These are phyloP conservation scores for Dendrocincla fuliginosa DNA, from an alignment of 2,797 vertebrate species.

Conservation along the genomic window DNA sequence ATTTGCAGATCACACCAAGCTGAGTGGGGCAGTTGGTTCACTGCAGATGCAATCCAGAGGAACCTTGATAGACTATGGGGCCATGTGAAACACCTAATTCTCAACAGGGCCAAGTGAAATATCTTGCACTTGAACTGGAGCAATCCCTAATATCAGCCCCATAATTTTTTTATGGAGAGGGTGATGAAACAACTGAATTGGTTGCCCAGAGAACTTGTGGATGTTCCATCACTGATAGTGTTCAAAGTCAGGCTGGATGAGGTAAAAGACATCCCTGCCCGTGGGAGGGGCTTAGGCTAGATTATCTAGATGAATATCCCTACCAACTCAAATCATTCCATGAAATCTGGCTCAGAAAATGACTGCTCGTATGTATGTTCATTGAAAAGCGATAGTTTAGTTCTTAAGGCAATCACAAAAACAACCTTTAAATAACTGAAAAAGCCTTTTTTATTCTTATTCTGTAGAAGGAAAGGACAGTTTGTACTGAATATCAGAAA, in stretches of 20 bases:
- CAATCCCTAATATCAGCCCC: not conserved
- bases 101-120: not conserved
- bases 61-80: not conserved
- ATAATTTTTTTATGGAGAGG: not conserved
- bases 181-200: not conserved
- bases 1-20: not conserved
- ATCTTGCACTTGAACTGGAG: not conserved
- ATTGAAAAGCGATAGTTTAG: not conserved
- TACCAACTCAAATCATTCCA: not conserved
- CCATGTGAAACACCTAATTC: not conserved
- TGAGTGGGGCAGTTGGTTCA: not conserved
- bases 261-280: not conserved
- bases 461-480: not conserved
- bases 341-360: not conserved
- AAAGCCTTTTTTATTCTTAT: not conserved
- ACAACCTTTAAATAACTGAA: not conserved
- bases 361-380: not conserved
- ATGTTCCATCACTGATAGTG: rapidly evolving
- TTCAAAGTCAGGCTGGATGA: not conserved
- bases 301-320: not conserved
- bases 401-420: not conserved
- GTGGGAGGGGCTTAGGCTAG: no score
- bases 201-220: not conserved
- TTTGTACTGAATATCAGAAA: not conserved
- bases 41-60: not conserved